These are phyloP conservation scores for Zapornia atra DNA, from an alignment of 2,113 vertebrate species.

Conservation along the genomic window DNA sequence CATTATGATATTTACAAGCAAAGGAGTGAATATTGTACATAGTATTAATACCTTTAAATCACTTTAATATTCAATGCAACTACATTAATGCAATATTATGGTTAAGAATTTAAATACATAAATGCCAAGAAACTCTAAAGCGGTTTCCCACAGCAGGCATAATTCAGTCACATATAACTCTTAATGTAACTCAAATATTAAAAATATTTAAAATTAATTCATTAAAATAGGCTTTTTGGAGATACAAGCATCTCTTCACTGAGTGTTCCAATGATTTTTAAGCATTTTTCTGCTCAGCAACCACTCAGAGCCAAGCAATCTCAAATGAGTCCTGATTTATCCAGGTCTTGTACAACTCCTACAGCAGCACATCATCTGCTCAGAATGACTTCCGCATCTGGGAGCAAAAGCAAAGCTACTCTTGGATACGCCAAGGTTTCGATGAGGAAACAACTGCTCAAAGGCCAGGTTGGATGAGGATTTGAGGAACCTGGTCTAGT, in stretches of 20 bases:
- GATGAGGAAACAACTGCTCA: not conserved
- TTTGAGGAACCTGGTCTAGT: not conserved
- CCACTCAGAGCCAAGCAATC: not conserved
- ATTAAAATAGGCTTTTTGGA: not conserved
- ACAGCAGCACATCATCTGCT: not conserved
- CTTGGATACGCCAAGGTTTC: rapidly evolving
- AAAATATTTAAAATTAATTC: slow-evolving; percentile 26
- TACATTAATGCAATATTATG: not conserved
- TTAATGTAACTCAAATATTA: not conserved
- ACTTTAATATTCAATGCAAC: slow-evolving; percentile 10
- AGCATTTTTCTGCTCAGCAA: not conserved
- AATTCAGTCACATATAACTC: not conserved
- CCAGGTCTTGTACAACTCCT: not conserved
- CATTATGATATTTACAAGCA: not conserved
- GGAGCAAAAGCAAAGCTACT: not conserved
- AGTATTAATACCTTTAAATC: slow-evolving; percentile 33
- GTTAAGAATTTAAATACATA: slow-evolving; percentile 24
- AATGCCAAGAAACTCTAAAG: slow-evolving; percentile 5
- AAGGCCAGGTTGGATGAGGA: not conserved
- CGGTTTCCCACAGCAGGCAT: not conserved
- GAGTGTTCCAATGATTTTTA: not conserved
- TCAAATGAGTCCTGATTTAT: not conserved
- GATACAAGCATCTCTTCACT: not conserved
- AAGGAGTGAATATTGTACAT: not conserved
- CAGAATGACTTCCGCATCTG: not conserved